These are phyloP conservation scores for Acronicta alni DNA, from an alignment of 2,888 invertebrate genomes.

Conservation along the genomic window DNA sequence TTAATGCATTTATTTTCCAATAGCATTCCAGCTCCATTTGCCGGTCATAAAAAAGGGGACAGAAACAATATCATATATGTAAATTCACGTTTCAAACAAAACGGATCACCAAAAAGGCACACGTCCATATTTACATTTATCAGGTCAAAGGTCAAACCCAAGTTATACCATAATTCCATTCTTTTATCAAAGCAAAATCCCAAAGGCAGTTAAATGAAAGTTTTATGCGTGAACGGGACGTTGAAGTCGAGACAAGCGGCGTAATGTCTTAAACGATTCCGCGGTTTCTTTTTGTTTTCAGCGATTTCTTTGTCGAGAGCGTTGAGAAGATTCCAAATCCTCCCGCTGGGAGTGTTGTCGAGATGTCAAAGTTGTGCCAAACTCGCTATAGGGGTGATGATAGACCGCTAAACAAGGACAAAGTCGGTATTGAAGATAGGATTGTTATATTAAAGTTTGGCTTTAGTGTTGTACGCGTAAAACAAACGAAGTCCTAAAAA, in stretches of 20 bases:
- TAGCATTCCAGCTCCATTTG: not conserved
- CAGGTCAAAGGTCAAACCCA: slow-evolving; percentile 13
- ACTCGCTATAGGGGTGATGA: slow-evolving; percentile 48
- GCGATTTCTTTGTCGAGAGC: slow-evolving; percentile 38
- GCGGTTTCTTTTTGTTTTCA: slow-evolving; percentile 53
- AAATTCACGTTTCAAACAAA: slow-evolving; percentile 5
- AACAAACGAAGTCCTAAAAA: no score
- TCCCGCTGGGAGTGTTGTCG: slow-evolving; percentile 52
- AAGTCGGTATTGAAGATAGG: slow-evolving; percentile 19
- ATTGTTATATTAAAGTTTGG: slow-evolving; percentile 12
- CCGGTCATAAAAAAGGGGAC: not conserved
- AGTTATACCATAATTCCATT: slow-evolving; percentile 21
- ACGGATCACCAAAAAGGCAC: not conserved
- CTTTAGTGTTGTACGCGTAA: not conserved
- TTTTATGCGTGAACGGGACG: slow-evolving; percentile 33
- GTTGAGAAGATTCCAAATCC: slow-evolving; percentile 51
- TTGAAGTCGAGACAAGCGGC: slow-evolving; percentile 26
- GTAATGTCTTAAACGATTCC: slow-evolving; percentile 46
- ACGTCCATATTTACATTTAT: slow-evolving; percentile 18
- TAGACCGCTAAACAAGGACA: slow-evolving; percentile 31
- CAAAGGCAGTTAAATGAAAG: slow-evolving; percentile 43
- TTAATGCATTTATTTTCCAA: no score
- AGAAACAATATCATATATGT: not conserved
- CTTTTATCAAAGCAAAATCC: slow-evolving; percentile 39
- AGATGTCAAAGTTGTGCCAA: slow-evolving; percentile 51